Base-by-base conservation (phyloP, 2,888 invertebrate species). In the Maniola hyperantus region DNA sequence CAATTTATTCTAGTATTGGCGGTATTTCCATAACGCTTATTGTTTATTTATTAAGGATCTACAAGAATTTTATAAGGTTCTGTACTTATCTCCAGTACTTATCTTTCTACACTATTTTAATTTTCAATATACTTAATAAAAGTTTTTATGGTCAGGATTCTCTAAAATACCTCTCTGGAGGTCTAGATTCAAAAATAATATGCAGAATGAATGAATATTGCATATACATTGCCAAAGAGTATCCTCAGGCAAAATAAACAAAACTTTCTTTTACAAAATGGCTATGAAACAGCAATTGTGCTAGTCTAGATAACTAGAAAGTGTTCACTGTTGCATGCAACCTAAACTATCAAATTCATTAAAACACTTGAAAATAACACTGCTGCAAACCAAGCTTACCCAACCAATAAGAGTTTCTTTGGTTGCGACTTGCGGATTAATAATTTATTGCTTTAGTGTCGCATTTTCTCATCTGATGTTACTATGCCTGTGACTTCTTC, bases 271-370 rank as follows among this genome's bases (percentile, higher is more conserved):
- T 2, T 20, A 42, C 6, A 26, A 58, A 51, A 50, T 50, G n/a
- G 15, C 20, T 51, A 39, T 61, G 1, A 51, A 61, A 50, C 15
- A 20, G 50, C 50, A 50, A 50, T 61, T 61, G 61, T 50, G 48
- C 7, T 26, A 62, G 66, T 63, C 65, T 67, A 69, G 67, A 61
- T 34, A 44, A 34, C 57, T 73, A 74, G 73, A 76, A 75, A 76
- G 73, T 71, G 71, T 63, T 72, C 71, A 64, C 72, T 74, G 69
- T 74, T 72, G 67, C 74, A 71, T 75, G 71, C 67, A 73, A 61
- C 60, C 65, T 66, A 72, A 72, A 73, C 67, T 70, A 72, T 72
- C 67, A 74, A 73, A 71, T 74, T 68, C 71, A 70, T 70, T 64
- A 65, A 51, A 60, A 60, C 53, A 54, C 58, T 64, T 62, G 42